A percentile compares a stretch with the other conserved stretches of the same genome.
Conservation (phyloP, 2,113 vertebrate genomes). For the Neodon shergylaensis region DNA sequence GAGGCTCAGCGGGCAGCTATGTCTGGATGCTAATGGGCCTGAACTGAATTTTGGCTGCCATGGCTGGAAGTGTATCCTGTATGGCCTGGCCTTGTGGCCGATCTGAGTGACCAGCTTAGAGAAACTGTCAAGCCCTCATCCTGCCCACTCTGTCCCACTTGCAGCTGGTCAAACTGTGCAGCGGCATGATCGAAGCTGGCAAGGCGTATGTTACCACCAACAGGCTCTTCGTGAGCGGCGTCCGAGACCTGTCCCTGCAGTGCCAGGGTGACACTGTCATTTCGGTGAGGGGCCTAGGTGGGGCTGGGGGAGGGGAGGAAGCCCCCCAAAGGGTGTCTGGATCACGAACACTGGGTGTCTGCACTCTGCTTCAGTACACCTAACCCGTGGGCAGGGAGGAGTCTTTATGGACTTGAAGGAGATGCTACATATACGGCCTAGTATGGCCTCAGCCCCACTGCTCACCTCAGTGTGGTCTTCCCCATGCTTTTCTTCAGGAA, state of each 20-base stretch:
- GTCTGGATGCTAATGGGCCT: background rate
- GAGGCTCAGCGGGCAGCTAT: background rate
- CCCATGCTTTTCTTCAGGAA: constrained; percentile 85
- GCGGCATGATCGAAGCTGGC: constrained; percentile 96
- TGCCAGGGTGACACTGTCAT: constrained; percentile 97
- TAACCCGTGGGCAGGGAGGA: background rate
- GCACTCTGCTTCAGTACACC: background rate
- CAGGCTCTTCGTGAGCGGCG: constrained; percentile 95
- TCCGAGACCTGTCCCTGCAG: constrained; percentile 96
- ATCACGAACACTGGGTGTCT: background rate
- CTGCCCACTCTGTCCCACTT: fast-evolving
- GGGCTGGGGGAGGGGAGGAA: background rate
- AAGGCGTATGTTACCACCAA: constrained; percentile 95
- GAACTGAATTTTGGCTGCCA: background rate
- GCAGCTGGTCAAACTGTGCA: constrained; percentile 97
- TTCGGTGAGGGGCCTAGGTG: constrained; percentile 88
- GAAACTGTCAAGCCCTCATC: background rate
- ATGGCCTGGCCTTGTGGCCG: background rate
- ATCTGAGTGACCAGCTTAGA: fast-evolving
- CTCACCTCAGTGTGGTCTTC: background rate
- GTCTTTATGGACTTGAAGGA: background rate
- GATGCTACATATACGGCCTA: too few relatives aligned
- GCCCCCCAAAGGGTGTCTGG: background rate
- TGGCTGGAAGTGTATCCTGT: background rate
- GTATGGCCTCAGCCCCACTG: background rate